Evolutionary conservation across 2,797 vertebrate species (phyloP), one percentile per base, ranked within the genome.

Genomic region (Ctenosaura bakeri): DNA sequence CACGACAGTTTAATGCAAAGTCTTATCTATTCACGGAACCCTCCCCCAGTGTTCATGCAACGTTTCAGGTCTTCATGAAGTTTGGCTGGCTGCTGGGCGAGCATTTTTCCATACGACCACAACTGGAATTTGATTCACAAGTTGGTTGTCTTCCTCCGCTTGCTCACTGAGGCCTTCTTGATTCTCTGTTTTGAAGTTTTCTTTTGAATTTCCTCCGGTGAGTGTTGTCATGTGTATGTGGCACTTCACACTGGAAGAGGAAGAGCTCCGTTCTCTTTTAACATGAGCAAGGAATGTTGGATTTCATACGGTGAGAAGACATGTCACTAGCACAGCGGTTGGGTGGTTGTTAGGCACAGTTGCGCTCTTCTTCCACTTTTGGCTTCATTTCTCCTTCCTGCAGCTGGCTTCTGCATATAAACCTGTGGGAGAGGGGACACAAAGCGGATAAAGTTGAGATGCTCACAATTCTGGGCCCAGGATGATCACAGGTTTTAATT

Each of bases 401-500:
- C 32, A 2, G 32, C 20, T 24, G 52, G 1, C 82, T 46, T 90
- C 83, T 3, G 2, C 79, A 66, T 4, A 64, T 22, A 80, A 62
- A 80, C 52, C 86, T 83, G 87, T 87, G 84, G 62, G 10, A 66
- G 87, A 78, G 77, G 32, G 1, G 32, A 8, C 13, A 6, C 1
- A 69, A 56, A 20, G 59, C 50, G 90, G 83, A 50, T 93, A 69
- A 91, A 90, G 91, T 92, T 87, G 90, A 35, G 56, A 76, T 59
- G 12, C 4, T 6, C 32, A 1, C 6, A 2, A 9, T n/a, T 62
- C 38, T 78, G 56, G 38, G 9, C 52, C 74, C 54, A 64, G 32
- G 42, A 18, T 77, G 73, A 64, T 46, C 32, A 24, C 71, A 89
- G 76, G 29, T n/a, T n/a, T 74, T 62, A 74, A 74, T 83, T 83